A percentile compares a stretch with the other conserved stretches of the same genome.
Evolutionary conservation across 2,888 invertebrate genomes (phyloP).

Genomic region (Parnassius orleans): DNA sequence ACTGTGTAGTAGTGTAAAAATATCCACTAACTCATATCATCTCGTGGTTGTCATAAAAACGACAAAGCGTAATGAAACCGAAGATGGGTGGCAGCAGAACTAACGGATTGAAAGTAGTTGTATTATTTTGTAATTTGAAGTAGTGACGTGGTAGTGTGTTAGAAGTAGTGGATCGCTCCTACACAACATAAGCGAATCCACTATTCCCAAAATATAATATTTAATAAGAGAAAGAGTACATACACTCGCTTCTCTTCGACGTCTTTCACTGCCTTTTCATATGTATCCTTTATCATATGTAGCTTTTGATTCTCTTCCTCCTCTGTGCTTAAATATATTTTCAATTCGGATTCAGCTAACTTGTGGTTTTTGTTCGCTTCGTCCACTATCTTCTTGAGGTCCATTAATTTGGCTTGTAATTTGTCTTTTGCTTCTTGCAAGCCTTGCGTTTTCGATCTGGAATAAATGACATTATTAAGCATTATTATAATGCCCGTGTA

Average conservation of each 20-base stretch:
- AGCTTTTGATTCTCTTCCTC: conserved; percentile 83
- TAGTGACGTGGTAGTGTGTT: too few relatives aligned
- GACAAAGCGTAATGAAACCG: too few relatives aligned
- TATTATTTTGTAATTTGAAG: too few relatives aligned
- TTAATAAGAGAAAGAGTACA: conserved; percentile 33
- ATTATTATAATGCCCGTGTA: neutral
- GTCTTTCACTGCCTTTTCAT: conserved; percentile 68
- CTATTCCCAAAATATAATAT: too few relatives aligned
- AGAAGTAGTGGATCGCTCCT: too few relatives aligned
- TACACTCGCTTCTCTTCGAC: conserved; percentile 73
- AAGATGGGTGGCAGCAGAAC: too few relatives aligned
- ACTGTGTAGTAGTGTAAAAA: too few relatives aligned
- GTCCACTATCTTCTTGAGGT: conserved; percentile 85
- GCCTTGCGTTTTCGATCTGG: conserved; percentile 82
- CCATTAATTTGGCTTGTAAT: conserved; percentile 84
- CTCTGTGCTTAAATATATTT: conserved; percentile 86
- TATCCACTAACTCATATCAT: too few relatives aligned
- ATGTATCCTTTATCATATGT: conserved; percentile 77
- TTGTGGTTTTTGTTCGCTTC: conserved; percentile 81
- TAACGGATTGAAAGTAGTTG: too few relatives aligned
- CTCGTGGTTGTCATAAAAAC: too few relatives aligned
- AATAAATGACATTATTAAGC: neutral
- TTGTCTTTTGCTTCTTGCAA: conserved; percentile 87
- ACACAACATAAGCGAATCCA: too few relatives aligned
- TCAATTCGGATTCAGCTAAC: conserved; percentile 89